Percentiles rank a stretch among this genome's conserved stretches.
Conservation (phyloP, 1,140 invertebrate species). For the Chrysomallon squamiferum region DNA sequence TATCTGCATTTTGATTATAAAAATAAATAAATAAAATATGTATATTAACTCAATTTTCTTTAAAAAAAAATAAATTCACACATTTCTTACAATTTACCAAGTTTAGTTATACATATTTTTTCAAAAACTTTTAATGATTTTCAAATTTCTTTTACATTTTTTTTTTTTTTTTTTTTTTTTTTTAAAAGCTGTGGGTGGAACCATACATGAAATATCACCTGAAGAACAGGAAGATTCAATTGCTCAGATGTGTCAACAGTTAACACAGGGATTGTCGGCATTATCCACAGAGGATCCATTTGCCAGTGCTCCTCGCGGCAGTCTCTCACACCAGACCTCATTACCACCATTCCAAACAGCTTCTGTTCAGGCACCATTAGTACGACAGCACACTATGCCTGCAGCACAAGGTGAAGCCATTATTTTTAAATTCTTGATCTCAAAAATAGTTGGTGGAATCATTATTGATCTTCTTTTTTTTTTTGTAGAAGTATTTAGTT, state of each 20-base stretch:
- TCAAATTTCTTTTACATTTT: too few species aligned
- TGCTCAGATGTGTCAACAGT: constrained; percentile 86
- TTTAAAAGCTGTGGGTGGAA: constrained; percentile 67
- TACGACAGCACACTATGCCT: constrained; percentile 25
- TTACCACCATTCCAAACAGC: constrained; percentile 36
- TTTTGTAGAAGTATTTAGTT: too few species aligned
- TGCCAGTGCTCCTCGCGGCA: constrained; percentile 19
- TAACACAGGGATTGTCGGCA: constrained; percentile 81
- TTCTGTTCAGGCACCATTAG: constrained; percentile 12
- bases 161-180: too few species aligned
- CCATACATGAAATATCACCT: constrained; percentile 82
- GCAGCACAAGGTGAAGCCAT: constrained; percentile 19
- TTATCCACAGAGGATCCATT: constrained; percentile 75
- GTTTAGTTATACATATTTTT: too few species aligned
- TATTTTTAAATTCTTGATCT: neutral
- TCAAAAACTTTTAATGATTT: too few species aligned
- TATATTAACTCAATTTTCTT: too few species aligned
- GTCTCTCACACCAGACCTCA: constrained; percentile 38
- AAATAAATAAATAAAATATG: too few species aligned
- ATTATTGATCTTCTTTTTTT: too few species aligned
- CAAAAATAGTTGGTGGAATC: too few species aligned
- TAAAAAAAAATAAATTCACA: too few species aligned
- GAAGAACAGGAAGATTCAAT: constrained; percentile 72
- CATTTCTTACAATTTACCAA: too few species aligned
- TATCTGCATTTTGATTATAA: too few species aligned